phyloP scores from a whole-genome alignment of 2,113 vertebrate genomes.

The Blennius ocellaris region DNA sequence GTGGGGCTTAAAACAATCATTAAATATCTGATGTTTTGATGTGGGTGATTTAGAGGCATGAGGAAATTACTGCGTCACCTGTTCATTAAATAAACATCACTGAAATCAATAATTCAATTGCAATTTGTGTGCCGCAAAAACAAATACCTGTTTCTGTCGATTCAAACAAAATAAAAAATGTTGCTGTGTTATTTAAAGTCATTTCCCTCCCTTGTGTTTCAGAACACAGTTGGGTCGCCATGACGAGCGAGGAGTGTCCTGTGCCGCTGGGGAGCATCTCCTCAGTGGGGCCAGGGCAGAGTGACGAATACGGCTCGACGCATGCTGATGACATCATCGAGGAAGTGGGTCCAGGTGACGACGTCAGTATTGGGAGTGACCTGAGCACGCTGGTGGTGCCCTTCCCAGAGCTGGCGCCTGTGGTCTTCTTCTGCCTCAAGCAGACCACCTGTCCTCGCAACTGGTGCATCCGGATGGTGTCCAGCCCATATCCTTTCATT shows the following conservation, averaged over 20 bases:
- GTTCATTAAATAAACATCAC: constrained; percentile 7
- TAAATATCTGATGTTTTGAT: constrained; percentile 25
- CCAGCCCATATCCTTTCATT: constrained; percentile 97
- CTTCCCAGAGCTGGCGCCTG: constrained; percentile 92
- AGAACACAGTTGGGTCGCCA: constrained; percentile 80
- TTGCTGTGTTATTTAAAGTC: neutral
- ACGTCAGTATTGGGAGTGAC: constrained; percentile 83
- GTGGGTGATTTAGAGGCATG: neutral
- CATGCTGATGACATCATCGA: constrained; percentile 82
- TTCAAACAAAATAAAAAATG: neutral
- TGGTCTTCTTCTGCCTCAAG: constrained; percentile 98
- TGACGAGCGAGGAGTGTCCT: constrained; percentile 89
- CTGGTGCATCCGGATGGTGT: constrained; percentile 99
- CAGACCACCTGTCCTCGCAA: constrained; percentile 96
- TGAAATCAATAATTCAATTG: constrained; percentile 6
- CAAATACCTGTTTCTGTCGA: neutral
- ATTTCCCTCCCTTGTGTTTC: constrained; percentile 37
- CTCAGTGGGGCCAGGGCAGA: constrained; percentile 77
- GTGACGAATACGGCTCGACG: constrained; percentile 76
- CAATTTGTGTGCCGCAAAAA: constrained; percentile 3
- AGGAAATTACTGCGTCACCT: neutral
- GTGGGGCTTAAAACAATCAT: constrained; percentile 14
- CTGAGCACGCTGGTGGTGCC: constrained; percentile 88
- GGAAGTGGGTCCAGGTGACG: constrained; percentile 85
- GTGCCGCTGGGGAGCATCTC: constrained; percentile 81